phyloP scores from a whole-genome alignment of 2,797 vertebrate species.

The Hemitrygon akajei region DNA sequence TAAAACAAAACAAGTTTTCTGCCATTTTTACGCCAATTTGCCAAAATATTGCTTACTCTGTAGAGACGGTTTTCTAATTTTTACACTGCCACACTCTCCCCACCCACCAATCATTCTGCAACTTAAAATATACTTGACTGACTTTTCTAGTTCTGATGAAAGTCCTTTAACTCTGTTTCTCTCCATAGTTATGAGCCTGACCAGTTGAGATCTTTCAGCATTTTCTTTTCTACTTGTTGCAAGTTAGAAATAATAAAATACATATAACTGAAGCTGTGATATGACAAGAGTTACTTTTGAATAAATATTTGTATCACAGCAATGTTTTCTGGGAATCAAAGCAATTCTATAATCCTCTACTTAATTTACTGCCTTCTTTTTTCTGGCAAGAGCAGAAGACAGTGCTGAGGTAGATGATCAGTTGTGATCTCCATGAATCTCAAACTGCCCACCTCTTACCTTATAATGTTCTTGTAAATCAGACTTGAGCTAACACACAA shows the following conservation, averaged over 20 bases:
- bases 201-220: background rate
- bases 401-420: too few species aligned
- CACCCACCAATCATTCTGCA: too few species aligned
- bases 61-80: background rate
- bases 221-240: background rate
- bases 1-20: background rate
- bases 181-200: background rate
- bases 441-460: too few species aligned
- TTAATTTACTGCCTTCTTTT: background rate
- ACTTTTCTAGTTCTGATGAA: too few species aligned
- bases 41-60: background rate
- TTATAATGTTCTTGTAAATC: background rate
- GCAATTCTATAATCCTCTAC: background rate
- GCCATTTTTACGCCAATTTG: background rate
- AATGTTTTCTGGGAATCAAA: background rate
- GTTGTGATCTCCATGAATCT: too few species aligned
- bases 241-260: background rate
- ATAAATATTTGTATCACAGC: background rate
- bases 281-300: background rate
- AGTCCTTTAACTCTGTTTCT: background rate
- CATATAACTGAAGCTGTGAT: background rate
- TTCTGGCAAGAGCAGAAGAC: too few species aligned
- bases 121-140: too few species aligned
- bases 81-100: background rate
- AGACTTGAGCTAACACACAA: slow-evolving; percentile 39